A percentile compares a stretch with the other conserved stretches of the same genome.
Conservation (phyloP, 1,140 invertebrate species). For the Lethrus apterus region DNA sequence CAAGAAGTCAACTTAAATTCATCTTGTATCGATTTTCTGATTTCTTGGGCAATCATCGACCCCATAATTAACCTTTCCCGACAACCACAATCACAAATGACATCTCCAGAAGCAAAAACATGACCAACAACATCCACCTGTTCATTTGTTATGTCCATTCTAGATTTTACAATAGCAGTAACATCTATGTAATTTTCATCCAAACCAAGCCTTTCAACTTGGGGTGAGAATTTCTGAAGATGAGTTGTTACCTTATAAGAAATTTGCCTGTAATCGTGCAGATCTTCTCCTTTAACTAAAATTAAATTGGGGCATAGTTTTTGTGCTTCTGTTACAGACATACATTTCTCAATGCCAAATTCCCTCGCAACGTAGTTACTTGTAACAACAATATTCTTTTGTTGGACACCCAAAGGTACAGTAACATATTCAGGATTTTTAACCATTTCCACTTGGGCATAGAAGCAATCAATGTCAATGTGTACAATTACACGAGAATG, state of each 20-base stretch:
- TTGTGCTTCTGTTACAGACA: slow-evolving; percentile 60
- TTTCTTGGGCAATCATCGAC: slow-evolving; percentile 60
- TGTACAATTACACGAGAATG: slow-evolving; percentile 64
- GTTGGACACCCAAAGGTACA: slow-evolving; percentile 66
- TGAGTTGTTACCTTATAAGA: slow-evolving; percentile 61
- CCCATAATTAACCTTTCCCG: slow-evolving; percentile 55
- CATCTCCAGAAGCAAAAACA: slow-evolving; percentile 47
- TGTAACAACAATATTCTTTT: slow-evolving; percentile 73
- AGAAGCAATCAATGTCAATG: slow-evolving; percentile 73
- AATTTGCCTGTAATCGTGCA: slow-evolving; percentile 62
- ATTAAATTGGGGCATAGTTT: slow-evolving; percentile 59
- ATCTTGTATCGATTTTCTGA: slow-evolving; percentile 56
- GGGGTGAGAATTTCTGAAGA: slow-evolving; percentile 57
- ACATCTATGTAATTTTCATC: slow-evolving; percentile 77
- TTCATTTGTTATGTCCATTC: slow-evolving; percentile 33
- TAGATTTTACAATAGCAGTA: slow-evolving; percentile 52
- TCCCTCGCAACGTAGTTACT: slow-evolving; percentile 70
- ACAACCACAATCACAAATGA: slow-evolving; percentile 64
- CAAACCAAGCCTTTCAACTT: slow-evolving; percentile 69
- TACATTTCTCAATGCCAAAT: slow-evolving; percentile 65
- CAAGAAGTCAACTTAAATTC: slow-evolving; percentile 67
- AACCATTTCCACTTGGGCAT: slow-evolving; percentile 75
- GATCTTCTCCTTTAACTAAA: slow-evolving; percentile 66
- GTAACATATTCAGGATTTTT: slow-evolving; percentile 54
- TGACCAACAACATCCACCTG: slow-evolving; percentile 45